These are phyloP conservation scores for Apis laboriosa DNA, from an alignment of 1,140 invertebrate genomes.

Conservation along the genomic window DNA sequence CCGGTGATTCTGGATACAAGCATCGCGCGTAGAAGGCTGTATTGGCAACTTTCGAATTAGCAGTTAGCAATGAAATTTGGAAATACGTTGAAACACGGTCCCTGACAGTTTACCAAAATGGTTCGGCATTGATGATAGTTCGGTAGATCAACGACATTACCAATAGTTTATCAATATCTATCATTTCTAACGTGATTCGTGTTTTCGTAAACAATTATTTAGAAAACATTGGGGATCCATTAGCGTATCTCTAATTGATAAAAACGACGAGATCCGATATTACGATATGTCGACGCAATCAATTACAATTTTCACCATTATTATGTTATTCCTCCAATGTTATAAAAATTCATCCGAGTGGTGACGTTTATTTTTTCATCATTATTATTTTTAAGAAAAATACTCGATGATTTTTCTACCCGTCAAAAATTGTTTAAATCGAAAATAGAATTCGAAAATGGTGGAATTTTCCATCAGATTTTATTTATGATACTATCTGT, in stretches of 20 bases:
- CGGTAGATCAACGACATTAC: no score
- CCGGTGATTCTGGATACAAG: not conserved
- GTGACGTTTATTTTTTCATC: not conserved
- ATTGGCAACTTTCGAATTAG: not conserved
- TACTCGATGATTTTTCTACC: not conserved
- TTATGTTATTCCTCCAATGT: not conserved
- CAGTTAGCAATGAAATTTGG: not conserved
- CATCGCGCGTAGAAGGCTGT: no score
- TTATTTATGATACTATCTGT: slow-evolving; percentile 22
- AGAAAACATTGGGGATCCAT: no score
- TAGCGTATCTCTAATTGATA: not conserved
- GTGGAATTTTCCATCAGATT: slow-evolving; percentile 7
- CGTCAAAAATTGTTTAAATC: slow-evolving; percentile 20
- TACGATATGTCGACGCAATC: no score
- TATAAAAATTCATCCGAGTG: not conserved
- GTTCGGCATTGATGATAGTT: no score
- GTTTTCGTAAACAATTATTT: no score
- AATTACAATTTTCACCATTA: not conserved
- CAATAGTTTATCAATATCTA: no score
- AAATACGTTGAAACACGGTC: not conserved
- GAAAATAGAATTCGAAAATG: no score
- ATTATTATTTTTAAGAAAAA: slow-evolving; percentile 10
- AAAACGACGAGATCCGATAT: not conserved
- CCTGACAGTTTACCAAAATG: no score
- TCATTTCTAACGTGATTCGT: no score